phyloP scores from a whole-genome alignment of 2,113 vertebrate genomes.

The Pao palembangensis region DNA sequence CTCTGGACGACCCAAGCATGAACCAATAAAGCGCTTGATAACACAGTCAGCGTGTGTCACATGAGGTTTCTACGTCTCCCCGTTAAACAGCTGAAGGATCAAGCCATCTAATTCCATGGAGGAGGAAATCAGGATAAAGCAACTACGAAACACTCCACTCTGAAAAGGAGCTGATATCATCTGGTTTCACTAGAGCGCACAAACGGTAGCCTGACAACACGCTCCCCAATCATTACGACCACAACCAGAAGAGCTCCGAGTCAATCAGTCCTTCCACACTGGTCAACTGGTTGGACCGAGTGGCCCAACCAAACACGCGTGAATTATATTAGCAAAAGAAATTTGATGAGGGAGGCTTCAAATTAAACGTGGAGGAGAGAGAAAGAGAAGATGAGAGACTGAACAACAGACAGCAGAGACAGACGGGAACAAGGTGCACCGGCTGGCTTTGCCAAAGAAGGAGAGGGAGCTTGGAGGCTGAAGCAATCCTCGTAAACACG shows the following conservation, averaged over 20 bases:
- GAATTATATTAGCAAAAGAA: no score
- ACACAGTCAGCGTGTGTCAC: background rate
- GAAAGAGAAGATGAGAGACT: conserved; percentile 14
- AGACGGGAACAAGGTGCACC: conserved; percentile 1
- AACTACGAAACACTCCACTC: background rate
- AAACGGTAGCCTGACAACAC: conserved; percentile 9
- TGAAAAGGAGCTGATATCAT: background rate
- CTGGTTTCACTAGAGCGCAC: background rate
- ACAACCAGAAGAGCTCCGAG: conserved; percentile 20
- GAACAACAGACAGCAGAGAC: conserved; percentile 16
- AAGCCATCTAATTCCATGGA: background rate
- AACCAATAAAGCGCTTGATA: background rate
- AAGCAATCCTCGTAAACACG: conserved; percentile 4
- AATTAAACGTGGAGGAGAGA: conserved; percentile 21
- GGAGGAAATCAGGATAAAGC: conserved; percentile 1
- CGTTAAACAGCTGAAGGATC: background rate
- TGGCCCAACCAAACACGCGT: background rate
- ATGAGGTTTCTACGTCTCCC: no score
- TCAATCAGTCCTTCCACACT: conserved; percentile 13
- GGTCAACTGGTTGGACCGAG: no score
- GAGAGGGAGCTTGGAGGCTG: conserved; percentile 31
- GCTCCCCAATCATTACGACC: conserved; percentile 13
- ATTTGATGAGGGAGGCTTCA: background rate
- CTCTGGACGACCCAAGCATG: no score
- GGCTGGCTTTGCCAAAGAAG: conserved; percentile 54